Conservation (phyloP, 2,888 invertebrate species). For the Euplexia lucipara region DNA sequence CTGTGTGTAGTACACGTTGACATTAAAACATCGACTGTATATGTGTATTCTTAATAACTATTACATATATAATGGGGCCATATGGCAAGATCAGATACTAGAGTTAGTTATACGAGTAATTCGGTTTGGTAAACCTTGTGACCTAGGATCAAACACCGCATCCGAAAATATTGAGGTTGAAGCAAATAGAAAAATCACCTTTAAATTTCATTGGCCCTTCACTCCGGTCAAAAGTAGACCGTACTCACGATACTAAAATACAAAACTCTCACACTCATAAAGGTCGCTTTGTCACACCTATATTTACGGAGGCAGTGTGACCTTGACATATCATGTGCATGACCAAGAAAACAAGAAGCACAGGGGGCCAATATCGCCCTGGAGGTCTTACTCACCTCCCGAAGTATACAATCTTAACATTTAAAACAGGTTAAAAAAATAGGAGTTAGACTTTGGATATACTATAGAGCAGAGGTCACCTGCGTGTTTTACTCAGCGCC, state of each 20-base stretch:
- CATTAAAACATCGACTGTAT: conserved; percentile 74
- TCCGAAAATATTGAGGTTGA: conserved; percentile 75
- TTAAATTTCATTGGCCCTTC: conserved; percentile 70
- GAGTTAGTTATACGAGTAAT: conserved; percentile 75
- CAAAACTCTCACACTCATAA: conserved; percentile 75
- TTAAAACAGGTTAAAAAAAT: conserved; percentile 91
- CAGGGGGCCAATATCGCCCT: conserved; percentile 84
- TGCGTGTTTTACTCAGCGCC: conserved; percentile 48
- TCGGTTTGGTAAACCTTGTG: conserved; percentile 78
- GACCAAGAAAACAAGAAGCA: conserved; percentile 89
- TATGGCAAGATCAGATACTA: conserved; percentile 72
- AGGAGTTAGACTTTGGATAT: conserved; percentile 90
- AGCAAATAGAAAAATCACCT: conserved; percentile 67
- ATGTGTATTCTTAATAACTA: conserved; percentile 72
- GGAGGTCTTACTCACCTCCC: conserved; percentile 76
- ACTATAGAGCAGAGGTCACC: conserved; percentile 75
- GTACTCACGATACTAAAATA: conserved; percentile 72
- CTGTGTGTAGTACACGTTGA: conserved; percentile 71
- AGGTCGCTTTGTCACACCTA: conserved; percentile 69
- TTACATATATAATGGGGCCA: conserved; percentile 69
- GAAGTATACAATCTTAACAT: conserved; percentile 88
- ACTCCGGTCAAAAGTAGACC: conserved; percentile 64
- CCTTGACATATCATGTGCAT: conserved; percentile 73
- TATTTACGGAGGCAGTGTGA: conserved; percentile 75
- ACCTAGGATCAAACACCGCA: conserved; percentile 68